Evolutionary conservation across 2,888 invertebrate genomes (phyloP).

Genomic region (Tanytarsus gracilentus): DNA sequence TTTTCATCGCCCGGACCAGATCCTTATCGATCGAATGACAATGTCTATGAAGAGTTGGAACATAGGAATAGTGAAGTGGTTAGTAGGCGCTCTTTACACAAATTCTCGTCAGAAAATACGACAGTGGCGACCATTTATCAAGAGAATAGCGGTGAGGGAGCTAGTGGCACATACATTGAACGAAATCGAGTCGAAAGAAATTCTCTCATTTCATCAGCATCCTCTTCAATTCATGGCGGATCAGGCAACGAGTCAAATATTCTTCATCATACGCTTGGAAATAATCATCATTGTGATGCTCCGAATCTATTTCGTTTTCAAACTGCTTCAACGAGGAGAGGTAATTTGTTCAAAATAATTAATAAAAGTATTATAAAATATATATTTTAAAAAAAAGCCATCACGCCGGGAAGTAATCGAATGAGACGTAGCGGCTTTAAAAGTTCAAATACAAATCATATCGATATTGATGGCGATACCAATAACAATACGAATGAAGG

Average conservation of each 20-base stretch:
- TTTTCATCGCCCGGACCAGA: constrained; percentile 60
- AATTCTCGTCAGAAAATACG: constrained; percentile 32
- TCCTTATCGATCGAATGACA: constrained; percentile 56
- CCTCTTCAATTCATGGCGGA: constrained; percentile 34
- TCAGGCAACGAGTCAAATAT: constrained; percentile 18
- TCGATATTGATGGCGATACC: constrained; percentile 13
- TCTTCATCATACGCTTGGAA: constrained; percentile 13
- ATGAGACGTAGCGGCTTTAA: constrained; percentile 29
- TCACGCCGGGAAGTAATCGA: too few relatives aligned
- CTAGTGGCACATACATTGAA: constrained; percentile 25
- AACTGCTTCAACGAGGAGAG: neutral
- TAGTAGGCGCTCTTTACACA: constrained; percentile 41
- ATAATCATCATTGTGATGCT: neutral
- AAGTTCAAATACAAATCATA: constrained; percentile 25
- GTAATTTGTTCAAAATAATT: constrained; percentile 29
- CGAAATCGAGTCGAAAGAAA: constrained; percentile 37
- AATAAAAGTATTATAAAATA: constrained; percentile 33
- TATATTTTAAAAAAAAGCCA: too few relatives aligned
- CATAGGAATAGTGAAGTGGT: constrained; percentile 40
- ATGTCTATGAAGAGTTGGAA: constrained; percentile 71
- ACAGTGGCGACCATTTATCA: constrained; percentile 35
- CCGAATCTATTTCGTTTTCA: constrained; percentile 7
- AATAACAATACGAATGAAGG: constrained; percentile 32
- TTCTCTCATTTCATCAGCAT: constrained; percentile 40
- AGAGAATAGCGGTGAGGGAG: constrained; percentile 32